Evolutionary conservation across 2,113 vertebrate species (phyloP), one percentile per base, ranked within the genome.

Genomic region (Pangasianodon gigas): DNA sequence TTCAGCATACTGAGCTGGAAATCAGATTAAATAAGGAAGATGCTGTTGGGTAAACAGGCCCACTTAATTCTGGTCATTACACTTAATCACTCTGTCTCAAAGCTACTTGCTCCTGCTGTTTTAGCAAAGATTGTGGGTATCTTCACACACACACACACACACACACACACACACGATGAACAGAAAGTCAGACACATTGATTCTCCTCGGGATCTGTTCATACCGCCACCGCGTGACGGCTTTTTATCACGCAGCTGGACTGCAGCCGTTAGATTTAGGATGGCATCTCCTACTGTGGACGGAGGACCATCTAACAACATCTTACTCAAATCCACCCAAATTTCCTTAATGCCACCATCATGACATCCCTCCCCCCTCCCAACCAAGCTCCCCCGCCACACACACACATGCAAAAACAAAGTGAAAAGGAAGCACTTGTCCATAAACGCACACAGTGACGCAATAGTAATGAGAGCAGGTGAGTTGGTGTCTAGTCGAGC

Each of bases 151-250:
- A 65, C 56, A 62, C 58, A 46, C 32, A 71, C 58, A 69, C 62
- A 60, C 71, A 87, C 71, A 58, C 44, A 81, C 32, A 51, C 58
- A 54, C 37, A 37, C 32, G 29, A 48, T 51, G 58, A 32, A 62
- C 75, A 69, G 65, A 81, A 87, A 87, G 89, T 86, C 79, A 87
- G 71, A 77, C 54, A 21, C 86, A 88, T 91, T 88, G 41, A 92
- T 92, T 90, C 88, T 91, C 89, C 65, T 90, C 74, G 32, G 65
- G 77, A 90, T 93, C 89, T 91, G 88, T 69, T 88, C 90, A 92
- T 91, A 93, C 86, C 84, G 92, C 91, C 92, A 93, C 89, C 91
- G 89, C 89, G 90, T 90, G 90, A 90, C 87, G 51, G 86, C 87
- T 91, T 87, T 79, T 87, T 89, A 91, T 91, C 92, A 90, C 87